These are phyloP conservation scores for Dryadula phaetusa DNA, from an alignment of 2,888 invertebrate species.

Conservation along the genomic window DNA sequence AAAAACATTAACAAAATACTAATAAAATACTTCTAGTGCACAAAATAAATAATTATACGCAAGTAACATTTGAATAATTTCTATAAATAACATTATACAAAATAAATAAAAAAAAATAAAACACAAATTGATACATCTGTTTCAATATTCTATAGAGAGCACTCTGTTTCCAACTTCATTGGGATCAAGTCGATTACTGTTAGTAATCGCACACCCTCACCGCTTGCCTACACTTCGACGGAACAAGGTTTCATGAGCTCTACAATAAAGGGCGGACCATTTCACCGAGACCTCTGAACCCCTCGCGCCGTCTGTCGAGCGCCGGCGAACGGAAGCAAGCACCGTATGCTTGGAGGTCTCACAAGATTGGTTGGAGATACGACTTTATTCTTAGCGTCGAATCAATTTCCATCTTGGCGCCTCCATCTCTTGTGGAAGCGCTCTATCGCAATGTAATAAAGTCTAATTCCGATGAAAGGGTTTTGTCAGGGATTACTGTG, in stretches of 20 bases:
- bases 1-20: neutral
- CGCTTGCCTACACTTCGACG: slow-evolving; percentile 61
- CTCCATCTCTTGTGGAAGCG: slow-evolving; percentile 53
- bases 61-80: neutral
- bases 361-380: slow-evolving; percentile 51
- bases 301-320: slow-evolving; percentile 44
- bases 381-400: slow-evolving; percentile 71
- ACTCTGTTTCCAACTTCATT: slow-evolving; percentile 74
- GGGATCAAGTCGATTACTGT: slow-evolving; percentile 80
- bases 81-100: neutral
- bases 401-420: slow-evolving; percentile 77
- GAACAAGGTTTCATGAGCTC: slow-evolving; percentile 62
- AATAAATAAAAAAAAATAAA: slow-evolving; percentile 6
- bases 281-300: slow-evolving; percentile 50
- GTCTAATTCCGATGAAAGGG: slow-evolving; percentile 62
- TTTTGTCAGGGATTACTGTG: slow-evolving; percentile 61
- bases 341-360: slow-evolving; percentile 57
- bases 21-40: neutral
- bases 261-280: slow-evolving; percentile 53
- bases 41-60: neutral
- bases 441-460: slow-evolving; percentile 59
- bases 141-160: slow-evolving; percentile 48
- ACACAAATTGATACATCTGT: neutral
- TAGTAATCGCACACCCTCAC: slow-evolving; percentile 75
- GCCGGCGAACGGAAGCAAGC: slow-evolving; percentile 52